Conservation (phyloP, 2,113 vertebrate genomes). For the Hyperopisus bebe region DNA sequence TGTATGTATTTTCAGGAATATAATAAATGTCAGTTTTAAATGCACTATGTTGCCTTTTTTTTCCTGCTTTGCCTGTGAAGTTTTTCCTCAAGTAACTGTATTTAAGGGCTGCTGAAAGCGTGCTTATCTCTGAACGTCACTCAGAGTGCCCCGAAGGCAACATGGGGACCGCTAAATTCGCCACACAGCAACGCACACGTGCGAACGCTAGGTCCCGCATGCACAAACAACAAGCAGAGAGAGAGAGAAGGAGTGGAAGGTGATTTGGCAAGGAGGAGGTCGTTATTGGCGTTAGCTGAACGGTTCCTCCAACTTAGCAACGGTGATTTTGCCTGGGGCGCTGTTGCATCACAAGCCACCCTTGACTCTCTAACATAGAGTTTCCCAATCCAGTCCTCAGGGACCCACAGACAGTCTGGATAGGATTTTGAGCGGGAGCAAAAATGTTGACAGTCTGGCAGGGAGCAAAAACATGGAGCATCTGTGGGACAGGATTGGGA, state of each 20-base stretch:
- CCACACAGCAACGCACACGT: neutral
- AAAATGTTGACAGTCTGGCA: neutral
- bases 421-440: too few relatives aligned
- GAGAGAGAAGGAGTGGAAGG: neutral
- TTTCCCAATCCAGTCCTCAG: neutral
- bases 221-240: neutral
- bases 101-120: neutral
- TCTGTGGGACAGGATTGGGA: neutral
- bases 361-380: neutral
- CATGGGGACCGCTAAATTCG: too few relatives aligned
- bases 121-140: neutral
- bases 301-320: neutral
- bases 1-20: neutral
- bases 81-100: neutral
- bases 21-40: neutral
- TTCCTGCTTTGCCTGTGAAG: too few relatives aligned
- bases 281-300: neutral
- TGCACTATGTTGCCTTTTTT: neutral
- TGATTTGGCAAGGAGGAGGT: neutral
- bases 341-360: neutral
- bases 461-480: neutral
- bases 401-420: neutral
- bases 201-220: neutral
- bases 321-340: neutral
- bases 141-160: neutral